Percentiles rank a stretch among this genome's conserved stretches.
These are phyloP conservation scores for Limosa lapponica DNA, from an alignment of 2,797 vertebrate genomes.

Conservation along the genomic window DNA sequence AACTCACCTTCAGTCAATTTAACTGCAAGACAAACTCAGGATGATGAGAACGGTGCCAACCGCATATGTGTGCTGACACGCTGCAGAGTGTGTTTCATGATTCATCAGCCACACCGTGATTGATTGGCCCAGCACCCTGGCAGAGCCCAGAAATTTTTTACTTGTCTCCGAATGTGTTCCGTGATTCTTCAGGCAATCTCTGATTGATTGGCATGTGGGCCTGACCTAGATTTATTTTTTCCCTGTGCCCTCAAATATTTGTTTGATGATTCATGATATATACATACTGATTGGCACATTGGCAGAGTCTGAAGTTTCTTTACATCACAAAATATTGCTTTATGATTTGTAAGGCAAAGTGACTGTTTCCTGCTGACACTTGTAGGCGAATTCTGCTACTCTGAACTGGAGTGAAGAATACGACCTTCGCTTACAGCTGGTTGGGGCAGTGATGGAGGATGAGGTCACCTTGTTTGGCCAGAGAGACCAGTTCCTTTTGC, in stretches of 20 bases:
- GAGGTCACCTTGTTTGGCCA: neutral
- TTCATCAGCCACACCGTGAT: slow-evolving; percentile 62
- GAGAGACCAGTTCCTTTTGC: neutral
- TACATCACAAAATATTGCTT: slow-evolving; percentile 37
- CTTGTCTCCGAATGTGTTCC: slow-evolving; percentile 28
- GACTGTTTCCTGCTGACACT: slow-evolving; percentile 14
- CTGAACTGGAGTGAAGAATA: neutral
- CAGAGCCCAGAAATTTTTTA: slow-evolving; percentile 49
- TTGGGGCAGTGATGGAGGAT: neutral
- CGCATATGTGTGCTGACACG: slow-evolving; percentile 58
- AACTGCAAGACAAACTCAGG: slow-evolving; percentile 64
- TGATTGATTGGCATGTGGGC: slow-evolving; percentile 37
- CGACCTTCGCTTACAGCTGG: neutral
- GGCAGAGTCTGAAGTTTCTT: slow-evolving; percentile 29
- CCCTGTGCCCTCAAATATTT: slow-evolving; percentile 8
- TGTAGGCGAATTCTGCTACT: neutral
- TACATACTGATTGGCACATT: slow-evolving; percentile 46
- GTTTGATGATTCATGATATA: slow-evolving; percentile 29
- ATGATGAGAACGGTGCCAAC: slow-evolving; percentile 59
- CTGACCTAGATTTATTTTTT: neutral
- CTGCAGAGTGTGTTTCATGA: slow-evolving; percentile 62
- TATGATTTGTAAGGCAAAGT: slow-evolving; percentile 53
- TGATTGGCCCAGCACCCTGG: slow-evolving; percentile 62
- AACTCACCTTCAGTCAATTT: slow-evolving; percentile 63
- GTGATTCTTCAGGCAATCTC: slow-evolving; percentile 53